Conservation (phyloP, 1,140 invertebrate species). For the Cardiocondyla obscurior region DNA sequence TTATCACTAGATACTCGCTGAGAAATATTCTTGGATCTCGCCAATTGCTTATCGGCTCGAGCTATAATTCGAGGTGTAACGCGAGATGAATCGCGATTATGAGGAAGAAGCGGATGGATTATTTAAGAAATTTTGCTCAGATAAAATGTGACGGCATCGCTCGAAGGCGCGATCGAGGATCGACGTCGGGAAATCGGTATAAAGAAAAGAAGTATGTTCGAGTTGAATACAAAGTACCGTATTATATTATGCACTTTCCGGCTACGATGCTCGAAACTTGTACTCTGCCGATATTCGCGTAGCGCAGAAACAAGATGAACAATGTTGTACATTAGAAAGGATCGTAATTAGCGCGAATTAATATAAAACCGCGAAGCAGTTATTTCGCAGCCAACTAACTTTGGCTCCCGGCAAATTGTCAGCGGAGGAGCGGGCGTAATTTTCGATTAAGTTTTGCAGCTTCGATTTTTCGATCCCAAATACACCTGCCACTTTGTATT, state of each 20-base stretch:
- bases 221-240: conserved; percentile 76
- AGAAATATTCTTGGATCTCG: neutral
- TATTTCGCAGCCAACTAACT: neutral
- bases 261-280: conserved; percentile 13
- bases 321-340: conserved; percentile 7
- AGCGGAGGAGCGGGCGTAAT: neutral
- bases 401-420: neutral
- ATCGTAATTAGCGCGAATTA: conserved; percentile 11
- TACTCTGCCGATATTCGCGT: neutral
- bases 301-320: neutral
- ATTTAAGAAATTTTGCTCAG: neutral
- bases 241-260: conserved; percentile 44
- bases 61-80: conserved; percentile 26
- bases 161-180: conserved; percentile 31
- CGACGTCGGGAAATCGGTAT: conserved; percentile 37
- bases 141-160: neutral
- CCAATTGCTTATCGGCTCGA: conserved; percentile 3
- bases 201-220: conserved; percentile 65
- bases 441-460: neutral
- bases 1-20: conserved; percentile 9
- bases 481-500: neutral
- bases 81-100: conserved; percentile 16
- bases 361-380: neutral
- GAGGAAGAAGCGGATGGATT: neutral
- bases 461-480: neutral